phyloP scores from a whole-genome alignment of 2,113 vertebrate species.

The Passer montanus region DNA sequence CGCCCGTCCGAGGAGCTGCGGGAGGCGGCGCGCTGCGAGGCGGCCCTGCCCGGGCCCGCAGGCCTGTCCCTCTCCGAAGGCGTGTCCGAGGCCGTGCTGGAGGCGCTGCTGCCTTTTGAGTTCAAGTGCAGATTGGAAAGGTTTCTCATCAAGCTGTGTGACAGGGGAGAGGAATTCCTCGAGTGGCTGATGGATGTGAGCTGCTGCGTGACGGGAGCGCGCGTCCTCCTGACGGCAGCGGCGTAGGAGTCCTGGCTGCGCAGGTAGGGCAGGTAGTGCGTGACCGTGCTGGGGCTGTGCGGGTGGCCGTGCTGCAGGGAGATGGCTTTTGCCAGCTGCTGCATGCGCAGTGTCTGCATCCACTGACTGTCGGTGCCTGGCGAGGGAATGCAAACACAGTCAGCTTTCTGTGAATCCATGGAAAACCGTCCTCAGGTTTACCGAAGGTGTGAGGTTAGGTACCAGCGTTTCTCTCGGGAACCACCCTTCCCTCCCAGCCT shows the following conservation, averaged over 20 bases:
- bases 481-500: neutral
- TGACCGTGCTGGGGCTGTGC: conserved; percentile 77
- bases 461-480: neutral
- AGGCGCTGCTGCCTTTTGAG: conserved; percentile 92
- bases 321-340: conserved; percentile 76
- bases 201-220: conserved; percentile 64
- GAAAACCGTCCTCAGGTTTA: neutral
- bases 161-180: conserved; percentile 87
- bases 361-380: conserved; percentile 80
- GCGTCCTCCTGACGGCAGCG: conserved; percentile 82
- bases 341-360: conserved; percentile 83
- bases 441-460: neutral
- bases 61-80: conserved; percentile 81
- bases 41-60: conserved; percentile 49
- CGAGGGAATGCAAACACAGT: neutral
- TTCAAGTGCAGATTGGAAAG: conserved; percentile 85
- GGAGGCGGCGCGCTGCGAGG: conserved; percentile 60
- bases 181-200: conserved; percentile 78
- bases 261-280: conserved; percentile 83
- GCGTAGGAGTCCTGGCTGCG: conserved; percentile 87
- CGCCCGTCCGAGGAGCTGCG: conserved; percentile 68
- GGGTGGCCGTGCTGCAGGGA: conserved; percentile 75
- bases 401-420: neutral
- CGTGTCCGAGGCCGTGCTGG: conserved; percentile 88
- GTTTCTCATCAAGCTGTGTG: conserved; percentile 77